Evolutionary conservation across 2,888 invertebrate species (phyloP).

Genomic region (Stenchaetothrips biformis): DNA sequence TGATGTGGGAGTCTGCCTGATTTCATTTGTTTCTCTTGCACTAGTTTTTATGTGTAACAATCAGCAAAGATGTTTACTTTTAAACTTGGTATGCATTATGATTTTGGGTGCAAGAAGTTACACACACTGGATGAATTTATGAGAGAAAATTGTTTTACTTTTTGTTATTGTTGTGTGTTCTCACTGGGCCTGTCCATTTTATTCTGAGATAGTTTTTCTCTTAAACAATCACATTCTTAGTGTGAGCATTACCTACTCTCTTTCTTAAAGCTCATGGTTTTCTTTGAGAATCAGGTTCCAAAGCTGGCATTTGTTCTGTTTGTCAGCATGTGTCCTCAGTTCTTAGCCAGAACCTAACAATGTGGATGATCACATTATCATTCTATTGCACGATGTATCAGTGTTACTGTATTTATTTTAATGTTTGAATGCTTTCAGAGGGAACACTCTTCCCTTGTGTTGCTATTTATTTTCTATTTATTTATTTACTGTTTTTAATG

Average conservation of each 20-base stretch:
- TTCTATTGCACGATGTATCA: background rate
- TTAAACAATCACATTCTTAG: no score
- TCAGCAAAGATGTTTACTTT: background rate
- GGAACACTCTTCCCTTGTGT: background rate
- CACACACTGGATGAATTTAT: background rate
- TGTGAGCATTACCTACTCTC: no score
- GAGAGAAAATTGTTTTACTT: background rate
- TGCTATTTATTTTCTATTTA: slow-evolving; percentile 5
- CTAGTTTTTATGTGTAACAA: background rate
- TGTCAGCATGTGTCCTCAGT: no score
- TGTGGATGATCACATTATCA: no score
- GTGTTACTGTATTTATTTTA: background rate
- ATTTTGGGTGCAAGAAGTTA: background rate
- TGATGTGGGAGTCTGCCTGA: background rate
- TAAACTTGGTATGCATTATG: background rate
- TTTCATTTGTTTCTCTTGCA: slow-evolving; percentile 12
- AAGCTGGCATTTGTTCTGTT: slow-evolving; percentile 2
- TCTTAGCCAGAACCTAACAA: no score
- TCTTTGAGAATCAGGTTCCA: background rate
- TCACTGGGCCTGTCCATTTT: background rate
- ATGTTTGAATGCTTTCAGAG: background rate
- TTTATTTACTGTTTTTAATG: background rate
- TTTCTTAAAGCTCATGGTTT: no score
- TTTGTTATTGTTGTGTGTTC: slow-evolving; percentile 2
- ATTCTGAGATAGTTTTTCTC: background rate